Evolutionary conservation across 1,140 invertebrate species (phyloP).

Genomic region (Araneus ventricosus): DNA sequence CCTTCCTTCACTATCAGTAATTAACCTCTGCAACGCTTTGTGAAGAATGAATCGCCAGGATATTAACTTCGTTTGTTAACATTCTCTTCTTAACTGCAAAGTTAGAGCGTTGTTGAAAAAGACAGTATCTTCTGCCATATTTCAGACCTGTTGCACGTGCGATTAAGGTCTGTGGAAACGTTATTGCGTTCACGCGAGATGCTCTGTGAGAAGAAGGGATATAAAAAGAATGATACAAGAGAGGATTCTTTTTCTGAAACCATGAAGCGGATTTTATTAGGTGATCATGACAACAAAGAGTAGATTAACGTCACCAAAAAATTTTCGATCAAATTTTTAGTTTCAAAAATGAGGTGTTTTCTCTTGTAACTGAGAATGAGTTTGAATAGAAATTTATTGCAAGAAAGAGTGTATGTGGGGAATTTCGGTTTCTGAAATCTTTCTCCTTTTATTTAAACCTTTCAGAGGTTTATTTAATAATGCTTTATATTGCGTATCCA

Average conservation of each 20-base stretch:
- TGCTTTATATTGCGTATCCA: too few species aligned
- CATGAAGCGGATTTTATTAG: neutral
- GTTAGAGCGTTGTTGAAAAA: neutral
- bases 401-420: neutral
- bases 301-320: neutral
- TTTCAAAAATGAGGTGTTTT: neutral
- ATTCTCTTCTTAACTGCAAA: neutral
- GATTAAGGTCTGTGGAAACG: neutral
- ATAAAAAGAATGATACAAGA: neutral
- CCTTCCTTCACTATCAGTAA: slow-evolving; percentile 36
- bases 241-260: neutral
- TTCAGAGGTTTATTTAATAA: too few species aligned
- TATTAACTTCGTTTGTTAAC: slow-evolving; percentile 30
- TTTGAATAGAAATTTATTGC: neutral
- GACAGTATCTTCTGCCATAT: neutral
- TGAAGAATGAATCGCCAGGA: slow-evolving; percentile 16
- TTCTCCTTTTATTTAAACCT: too few species aligned
- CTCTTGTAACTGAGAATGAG: neutral
- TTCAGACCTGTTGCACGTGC: neutral
- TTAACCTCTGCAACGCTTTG: slow-evolving; percentile 4
- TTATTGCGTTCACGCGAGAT: neutral
- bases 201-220: neutral
- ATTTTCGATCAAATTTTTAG: neutral
- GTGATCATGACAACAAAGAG: neutral
- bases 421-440: too few species aligned